These are phyloP conservation scores for Scaptomyza flava DNA, from an alignment of 2,888 invertebrate species.

Conservation along the genomic window DNA sequence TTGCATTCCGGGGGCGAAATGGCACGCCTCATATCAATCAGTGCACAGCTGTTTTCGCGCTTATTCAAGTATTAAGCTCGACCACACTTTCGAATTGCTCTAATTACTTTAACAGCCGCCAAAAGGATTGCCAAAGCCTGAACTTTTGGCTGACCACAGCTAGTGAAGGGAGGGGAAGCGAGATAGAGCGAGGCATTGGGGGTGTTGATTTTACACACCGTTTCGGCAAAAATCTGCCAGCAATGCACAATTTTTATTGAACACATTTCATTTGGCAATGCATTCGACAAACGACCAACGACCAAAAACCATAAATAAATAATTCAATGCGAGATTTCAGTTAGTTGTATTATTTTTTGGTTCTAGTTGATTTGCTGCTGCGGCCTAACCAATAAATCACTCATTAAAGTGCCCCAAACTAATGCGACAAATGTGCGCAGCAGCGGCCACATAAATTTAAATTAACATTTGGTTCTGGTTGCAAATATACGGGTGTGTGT, in stretches of 20 bases:
- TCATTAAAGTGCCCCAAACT: constrained; percentile 75
- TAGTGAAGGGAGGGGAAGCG: background rate
- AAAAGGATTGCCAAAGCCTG: constrained; percentile 18
- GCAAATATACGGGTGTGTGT: constrained; percentile 10
- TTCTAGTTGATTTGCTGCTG: constrained; percentile 48
- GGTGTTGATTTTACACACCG: constrained; percentile 45
- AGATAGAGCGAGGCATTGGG: background rate
- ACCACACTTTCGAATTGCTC: constrained; percentile 57
- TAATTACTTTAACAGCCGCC: constrained; percentile 77
- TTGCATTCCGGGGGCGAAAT: background rate
- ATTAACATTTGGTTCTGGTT: constrained; percentile 66
- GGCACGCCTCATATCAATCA: constrained; percentile 54
- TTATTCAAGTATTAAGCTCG: constrained; percentile 51
- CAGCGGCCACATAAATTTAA: constrained; percentile 76
- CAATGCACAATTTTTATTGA: constrained; percentile 52
- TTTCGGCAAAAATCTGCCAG: constrained; percentile 32
- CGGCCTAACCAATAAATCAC: constrained; percentile 73
- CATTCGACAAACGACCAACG: constrained; percentile 30
- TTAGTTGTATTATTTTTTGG: constrained; percentile 17
- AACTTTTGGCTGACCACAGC: constrained; percentile 26
- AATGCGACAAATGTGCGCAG: constrained; percentile 74
- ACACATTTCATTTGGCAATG: constrained; percentile 43
- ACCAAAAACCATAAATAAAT: constrained; percentile 65
- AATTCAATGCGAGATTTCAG: constrained; percentile 60
- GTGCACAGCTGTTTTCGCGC: constrained; percentile 53